Conservation (phyloP, 2,113 vertebrate genomes). For the Amphiprion ocellaris region DNA sequence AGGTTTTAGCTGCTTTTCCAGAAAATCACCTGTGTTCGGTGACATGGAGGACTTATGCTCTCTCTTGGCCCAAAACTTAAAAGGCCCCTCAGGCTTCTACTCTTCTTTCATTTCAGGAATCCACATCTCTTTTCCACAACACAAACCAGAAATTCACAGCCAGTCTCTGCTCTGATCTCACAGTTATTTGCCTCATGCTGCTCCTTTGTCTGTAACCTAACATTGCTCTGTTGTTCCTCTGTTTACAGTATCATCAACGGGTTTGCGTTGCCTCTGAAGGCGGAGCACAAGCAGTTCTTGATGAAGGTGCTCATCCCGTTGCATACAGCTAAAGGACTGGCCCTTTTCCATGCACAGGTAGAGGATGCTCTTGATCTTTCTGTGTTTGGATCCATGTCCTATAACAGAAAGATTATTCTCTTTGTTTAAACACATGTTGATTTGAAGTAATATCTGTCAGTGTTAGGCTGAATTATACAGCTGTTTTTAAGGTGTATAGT, state of each 20-base stretch:
- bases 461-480: background rate
- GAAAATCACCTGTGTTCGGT: background rate
- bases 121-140: background rate
- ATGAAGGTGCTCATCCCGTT: conserved; percentile 99
- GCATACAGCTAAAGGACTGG: conserved; percentile 95
- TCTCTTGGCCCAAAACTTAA: conserved; percentile 16
- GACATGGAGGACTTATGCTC: conserved; percentile 9
- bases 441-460: background rate
- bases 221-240: conserved; percentile 36
- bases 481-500: background rate
- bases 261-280: conserved; percentile 98
- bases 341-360: conserved; percentile 98
- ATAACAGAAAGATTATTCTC: background rate
- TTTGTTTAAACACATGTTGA: background rate
- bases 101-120: background rate
- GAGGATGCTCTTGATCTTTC: background rate
- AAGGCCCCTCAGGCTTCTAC: conserved; percentile 9
- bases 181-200: background rate
- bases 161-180: background rate
- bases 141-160: background rate
- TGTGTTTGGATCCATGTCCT: background rate
- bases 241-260: conserved; percentile 97
- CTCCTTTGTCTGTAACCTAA: conserved; percentile 1
- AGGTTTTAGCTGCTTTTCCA: background rate
- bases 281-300: conserved; percentile 99